Evolutionary conservation across 2,113 vertebrate genomes (phyloP).

Genomic region (Lepus europaeus): DNA sequence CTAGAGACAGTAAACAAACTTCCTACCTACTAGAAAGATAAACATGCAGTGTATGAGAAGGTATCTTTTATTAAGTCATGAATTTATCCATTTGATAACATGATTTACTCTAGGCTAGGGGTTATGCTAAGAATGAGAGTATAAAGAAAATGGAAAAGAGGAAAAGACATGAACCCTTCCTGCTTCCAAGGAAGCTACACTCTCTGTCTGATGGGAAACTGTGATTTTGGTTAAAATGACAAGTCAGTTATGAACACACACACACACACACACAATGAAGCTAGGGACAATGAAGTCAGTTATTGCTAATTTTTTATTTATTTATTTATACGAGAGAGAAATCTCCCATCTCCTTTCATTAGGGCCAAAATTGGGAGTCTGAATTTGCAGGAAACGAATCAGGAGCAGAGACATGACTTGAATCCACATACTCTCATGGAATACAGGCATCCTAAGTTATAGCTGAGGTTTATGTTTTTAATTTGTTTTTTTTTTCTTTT

Average conservation of each 20-base stretch:
- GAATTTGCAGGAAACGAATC: too few species aligned
- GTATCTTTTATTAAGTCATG: neutral
- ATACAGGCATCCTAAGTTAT: too few species aligned
- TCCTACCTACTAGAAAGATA: neutral
- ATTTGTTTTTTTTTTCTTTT: too few species aligned
- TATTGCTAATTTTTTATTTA: too few species aligned
- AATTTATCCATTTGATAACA: neutral
- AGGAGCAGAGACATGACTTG: too few species aligned
- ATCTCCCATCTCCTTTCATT: too few species aligned
- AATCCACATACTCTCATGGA: too few species aligned
- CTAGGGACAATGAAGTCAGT: neutral
- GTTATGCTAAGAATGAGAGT: neutral
- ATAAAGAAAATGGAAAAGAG: neutral
- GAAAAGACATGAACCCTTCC: neutral
- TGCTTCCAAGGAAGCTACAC: slow-evolving; percentile 20
- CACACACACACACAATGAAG: slow-evolving; percentile 26
- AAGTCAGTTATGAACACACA: slow-evolving; percentile 47
- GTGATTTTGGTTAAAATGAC: slow-evolving; percentile 59
- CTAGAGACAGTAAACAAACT: neutral
- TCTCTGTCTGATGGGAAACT: neutral
- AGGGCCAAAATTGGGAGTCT: too few species aligned
- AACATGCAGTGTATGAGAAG: neutral
- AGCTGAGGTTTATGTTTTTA: too few species aligned
- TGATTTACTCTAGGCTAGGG: neutral
- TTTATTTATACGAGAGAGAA: too few species aligned